A percentile compares a stretch with the other conserved stretches of the same genome.
These are phyloP conservation scores for Brachyalestes nurse DNA, from an alignment of 2,797 vertebrate genomes.

Conservation along the genomic window DNA sequence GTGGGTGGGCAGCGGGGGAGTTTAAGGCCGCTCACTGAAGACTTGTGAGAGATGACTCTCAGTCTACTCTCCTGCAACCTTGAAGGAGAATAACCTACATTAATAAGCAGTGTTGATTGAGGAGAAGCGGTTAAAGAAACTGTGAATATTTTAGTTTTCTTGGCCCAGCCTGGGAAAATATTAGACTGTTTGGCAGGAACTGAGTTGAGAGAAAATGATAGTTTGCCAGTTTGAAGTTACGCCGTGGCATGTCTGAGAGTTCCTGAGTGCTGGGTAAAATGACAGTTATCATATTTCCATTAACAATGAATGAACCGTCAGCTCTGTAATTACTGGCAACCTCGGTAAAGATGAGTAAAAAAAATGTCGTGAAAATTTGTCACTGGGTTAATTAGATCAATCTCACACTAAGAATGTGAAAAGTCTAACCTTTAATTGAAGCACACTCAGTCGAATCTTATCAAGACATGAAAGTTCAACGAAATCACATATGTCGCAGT, in stretches of 20 bases:
- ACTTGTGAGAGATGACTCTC: conserved; percentile 18
- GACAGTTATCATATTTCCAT: too few species aligned
- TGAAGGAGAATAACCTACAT: conserved; percentile 7
- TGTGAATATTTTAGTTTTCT: conserved; percentile 1
- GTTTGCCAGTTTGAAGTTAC: conserved; percentile 2
- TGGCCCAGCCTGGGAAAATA: background rate
- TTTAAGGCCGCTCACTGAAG: background rate
- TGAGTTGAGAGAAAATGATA: background rate
- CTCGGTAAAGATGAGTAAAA: too few species aligned
- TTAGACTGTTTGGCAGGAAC: background rate
- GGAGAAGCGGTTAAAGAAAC: background rate
- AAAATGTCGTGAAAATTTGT: too few species aligned
- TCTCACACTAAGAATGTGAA: too few species aligned
- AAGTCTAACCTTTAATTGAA: too few species aligned
- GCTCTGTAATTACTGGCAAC: too few species aligned
- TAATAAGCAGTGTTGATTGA: conserved; percentile 23
- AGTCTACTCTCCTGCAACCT: conserved; percentile 5
- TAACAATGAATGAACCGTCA: too few species aligned
- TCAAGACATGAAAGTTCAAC: too few species aligned
- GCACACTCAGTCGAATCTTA: too few species aligned
- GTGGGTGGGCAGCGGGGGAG: conserved; percentile 3
- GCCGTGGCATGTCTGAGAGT: background rate
- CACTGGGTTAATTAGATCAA: too few species aligned
- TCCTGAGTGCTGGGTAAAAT: background rate
- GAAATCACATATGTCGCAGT: too few species aligned